Evolutionary conservation across 2,797 vertebrate genomes (phyloP), one percentile per base, ranked within the genome.

Genomic region (Cynodonichthys magdalenae): DNA sequence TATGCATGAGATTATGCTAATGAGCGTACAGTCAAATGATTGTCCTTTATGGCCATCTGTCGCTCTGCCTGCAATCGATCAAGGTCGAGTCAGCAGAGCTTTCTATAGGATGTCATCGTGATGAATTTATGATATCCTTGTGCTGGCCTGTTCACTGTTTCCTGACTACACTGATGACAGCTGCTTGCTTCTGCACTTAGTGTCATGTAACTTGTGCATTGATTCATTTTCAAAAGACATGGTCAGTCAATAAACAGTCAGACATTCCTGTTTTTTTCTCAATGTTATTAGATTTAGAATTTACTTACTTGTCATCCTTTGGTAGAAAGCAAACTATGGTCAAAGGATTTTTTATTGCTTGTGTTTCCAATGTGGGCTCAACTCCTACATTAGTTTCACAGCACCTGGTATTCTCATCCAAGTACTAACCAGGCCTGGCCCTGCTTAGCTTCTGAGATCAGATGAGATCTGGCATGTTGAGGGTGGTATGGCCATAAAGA

Each of bases 31-130:
- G 84, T 87, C 83, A 92, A 87, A 90, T 75, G 84, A 92, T 86
- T 68, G 85, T 90, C 85, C 91, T 92, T 92, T 91, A 90, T 87
- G 78, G 83, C 91, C 91, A 92, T 93, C 92, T 93, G 92, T 76
- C 77, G 81, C 64, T 79, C 71, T 67, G 77, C 83, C 77, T 78
- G 84, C 57, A 65, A 88, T 92, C 85, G 81, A 92, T 92, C 88
- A 92, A 91, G 88, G 87, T 90, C 78, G 64, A 64, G 88, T 87
- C 86, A 81, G 71, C 66, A 8, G 69, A 51, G 64, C 79, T 73
- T 71, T 47, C 81, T 71, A 63, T 60, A 79, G 87, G 88, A 87
- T 28, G 46, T 51, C 48, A 51, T 55, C 14, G 77, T 89, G 88
- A 93, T 82, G 75, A 87, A 90, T 90, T 87, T 58, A 88, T 88